Evolutionary conservation across 2,797 vertebrate species (phyloP).

Genomic region (Bryconaethiops microstoma): DNA sequence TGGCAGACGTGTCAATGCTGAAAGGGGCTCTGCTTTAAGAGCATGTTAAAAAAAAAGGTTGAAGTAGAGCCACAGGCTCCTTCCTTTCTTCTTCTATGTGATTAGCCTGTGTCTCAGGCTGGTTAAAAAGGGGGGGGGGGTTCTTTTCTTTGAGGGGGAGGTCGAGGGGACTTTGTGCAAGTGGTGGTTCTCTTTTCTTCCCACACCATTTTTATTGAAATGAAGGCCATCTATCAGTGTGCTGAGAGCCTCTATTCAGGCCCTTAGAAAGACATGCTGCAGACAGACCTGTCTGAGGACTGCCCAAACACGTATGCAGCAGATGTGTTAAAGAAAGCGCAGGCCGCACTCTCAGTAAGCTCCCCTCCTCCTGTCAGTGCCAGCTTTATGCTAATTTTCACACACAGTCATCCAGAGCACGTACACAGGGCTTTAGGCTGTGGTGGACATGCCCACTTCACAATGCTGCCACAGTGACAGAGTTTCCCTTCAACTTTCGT

Average conservation of each 20-base stretch:
- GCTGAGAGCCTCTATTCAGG: conserved; percentile 75
- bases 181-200: conserved; percentile 70
- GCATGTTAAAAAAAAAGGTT: conserved; percentile 57
- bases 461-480: conserved; percentile 51
- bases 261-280: conserved; percentile 77
- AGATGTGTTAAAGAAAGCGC: conserved; percentile 81
- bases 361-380: conserved; percentile 46
- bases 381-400: conserved; percentile 76
- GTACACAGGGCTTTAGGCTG: conserved; percentile 41
- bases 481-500: conserved; percentile 35
- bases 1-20: conserved; percentile 47
- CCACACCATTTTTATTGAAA: conserved; percentile 81
- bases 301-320: conserved; percentile 79
- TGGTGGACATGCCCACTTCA: conserved; percentile 54
- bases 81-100: conserved; percentile 59
- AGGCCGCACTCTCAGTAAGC: conserved; percentile 51
- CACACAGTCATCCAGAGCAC: conserved; percentile 64
- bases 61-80: conserved; percentile 34
- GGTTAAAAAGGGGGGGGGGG: conserved; percentile 71
- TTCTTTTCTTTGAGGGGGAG: conserved; percentile 57
- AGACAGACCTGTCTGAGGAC: conserved; percentile 79
- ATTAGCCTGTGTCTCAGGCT: conserved; percentile 70
- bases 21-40: conserved; percentile 46
- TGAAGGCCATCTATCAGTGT: conserved; percentile 80
- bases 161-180: conserved; percentile 59